Base-by-base conservation (phyloP, 2,797 vertebrate genomes). In the Anniella stebbinsi region DNA sequence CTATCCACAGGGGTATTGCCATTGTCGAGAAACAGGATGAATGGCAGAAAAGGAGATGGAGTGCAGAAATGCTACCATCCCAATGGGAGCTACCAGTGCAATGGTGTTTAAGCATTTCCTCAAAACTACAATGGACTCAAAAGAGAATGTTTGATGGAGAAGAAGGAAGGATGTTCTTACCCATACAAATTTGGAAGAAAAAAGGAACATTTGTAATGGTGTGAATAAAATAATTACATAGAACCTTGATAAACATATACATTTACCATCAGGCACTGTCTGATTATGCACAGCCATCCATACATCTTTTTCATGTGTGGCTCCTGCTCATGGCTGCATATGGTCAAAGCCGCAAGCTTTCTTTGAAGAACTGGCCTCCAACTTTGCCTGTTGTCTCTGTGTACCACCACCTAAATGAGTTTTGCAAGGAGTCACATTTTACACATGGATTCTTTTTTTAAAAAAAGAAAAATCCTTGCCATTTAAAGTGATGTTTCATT, bases 401-500 rank as follows among this genome's bases (percentile, higher is more conserved):
- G n/a, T n/a, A 87, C 17, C 80, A 89, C 83, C 76, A 92, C 51
- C 77, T 88, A 66, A 89, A 80, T 77, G 85, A 93, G 76, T 73
- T 82, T 91, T 81, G 66, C 72, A 91, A 93, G 87, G 8, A 91
- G 72, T 90, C 12, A 11, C 78, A 91, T 51, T 70, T 63, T 80
- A n/a, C 94, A 95, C 93, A 77, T 45, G 21, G 72, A 83, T 87
- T 38, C 72, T 41, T 8, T 25, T n/a, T 12, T 63, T 23, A 11
- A 11, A 48, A 38, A 80, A 51, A 30, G 30, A 76, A 23, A 60
- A 80, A 18, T 25, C 60, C 77, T 63, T 60, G 48, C 57, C 48
- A 76, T 60, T 97, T 96, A 98, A 86, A 98, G 98, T 13, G 98
- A 98, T 23, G 98, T 98, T 94, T 98, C 98, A 60, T 98, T 98